Evolutionary conservation across 92 coral and sea anemone species (phyloP).

Genomic region (Nematostella vectensis): DNA sequence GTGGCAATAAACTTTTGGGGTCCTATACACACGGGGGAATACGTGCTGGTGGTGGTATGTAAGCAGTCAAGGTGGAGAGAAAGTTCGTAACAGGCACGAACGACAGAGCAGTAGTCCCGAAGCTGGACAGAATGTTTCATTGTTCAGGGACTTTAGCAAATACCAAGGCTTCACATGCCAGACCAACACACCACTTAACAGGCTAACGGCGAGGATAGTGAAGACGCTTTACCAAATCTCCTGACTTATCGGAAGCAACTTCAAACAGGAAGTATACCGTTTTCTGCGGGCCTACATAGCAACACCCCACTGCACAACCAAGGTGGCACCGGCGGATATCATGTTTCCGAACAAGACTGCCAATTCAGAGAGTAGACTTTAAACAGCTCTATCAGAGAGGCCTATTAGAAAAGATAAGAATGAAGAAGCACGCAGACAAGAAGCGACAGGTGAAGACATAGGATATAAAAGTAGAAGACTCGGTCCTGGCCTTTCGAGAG

Average conservation of each 20-base stretch:
- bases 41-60: constrained; percentile 24
- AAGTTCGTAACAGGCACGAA: constrained; percentile 20
- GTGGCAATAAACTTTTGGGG: constrained; percentile 28
- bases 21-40: constrained; percentile 32
- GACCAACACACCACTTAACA: no score
- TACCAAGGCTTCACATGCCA: constrained; percentile 7
- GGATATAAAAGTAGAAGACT: constrained; percentile 11
- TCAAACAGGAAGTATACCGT: no score
- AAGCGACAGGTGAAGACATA: no score
- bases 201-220: constrained; percentile 20
- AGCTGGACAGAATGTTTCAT: constrained; percentile 21
- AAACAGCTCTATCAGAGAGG: constrained; percentile 18
- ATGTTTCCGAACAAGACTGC: constrained; percentile 32
- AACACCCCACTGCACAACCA: constrained; percentile 23
- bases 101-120: no score
- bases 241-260: constrained; percentile 8
- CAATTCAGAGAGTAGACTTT: constrained; percentile 5
- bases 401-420: constrained; percentile 20
- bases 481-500: constrained; percentile 13
- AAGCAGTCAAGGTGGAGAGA: constrained; percentile 33
- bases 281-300: no score
- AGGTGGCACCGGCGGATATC: no score
- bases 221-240: constrained; percentile 30
- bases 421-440: no score
- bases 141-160: no score